Evolutionary conservation across 1,140 invertebrate species (phyloP), one percentile per base, ranked within the genome.

Genomic region (Cylas formicarius): DNA sequence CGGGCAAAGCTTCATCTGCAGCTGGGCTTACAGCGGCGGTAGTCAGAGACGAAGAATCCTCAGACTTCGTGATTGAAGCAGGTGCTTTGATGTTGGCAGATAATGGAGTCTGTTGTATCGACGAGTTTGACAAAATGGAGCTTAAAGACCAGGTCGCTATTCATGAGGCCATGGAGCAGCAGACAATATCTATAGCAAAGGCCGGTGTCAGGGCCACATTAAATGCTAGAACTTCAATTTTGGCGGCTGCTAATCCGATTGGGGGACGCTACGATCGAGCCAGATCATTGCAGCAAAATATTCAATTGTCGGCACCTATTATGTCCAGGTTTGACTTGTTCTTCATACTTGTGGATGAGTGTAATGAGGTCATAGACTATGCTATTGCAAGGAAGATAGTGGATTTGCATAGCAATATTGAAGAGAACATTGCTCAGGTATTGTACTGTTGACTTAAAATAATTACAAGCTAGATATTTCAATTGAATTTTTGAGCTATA

Each of bases 81-180:
- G 97, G 97, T 27, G 97, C 97, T 3, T 69, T 99, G 3, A 98
- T 99, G 94, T 76, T 99, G 55, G 96, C 96, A 0, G 96, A 99
- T 67, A 97, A 97, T 68, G 96, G 97, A 10, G 88, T 99, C 19
- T 99, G 96, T 66, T 99, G 96, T 65, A 99, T 99, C 55, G 96
- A 99, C 65, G 96, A 99, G 72, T 99, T 99, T 70, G 97, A 99
- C 62, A 99, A 99, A 74, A 99, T 99, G 97, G 96, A 99, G 66
- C 75, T 77, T 1, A 80, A 82, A 44, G 96, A 99, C 76, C 95
- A 98, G 68, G 94, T 99, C 4, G 96, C 97, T 18, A 99, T 97
- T 62, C 96, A 99, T 69, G 97, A 99, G 74, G 97, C 96, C 32
- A 99, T 99, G 97, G 97, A 99, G 77, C 97, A 99, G 63, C 97